A percentile compares a stretch with the other conserved stretches of the same genome.
Evolutionary conservation across 2,113 vertebrate genomes (phyloP).

Genomic region (Redunca redunca): DNA sequence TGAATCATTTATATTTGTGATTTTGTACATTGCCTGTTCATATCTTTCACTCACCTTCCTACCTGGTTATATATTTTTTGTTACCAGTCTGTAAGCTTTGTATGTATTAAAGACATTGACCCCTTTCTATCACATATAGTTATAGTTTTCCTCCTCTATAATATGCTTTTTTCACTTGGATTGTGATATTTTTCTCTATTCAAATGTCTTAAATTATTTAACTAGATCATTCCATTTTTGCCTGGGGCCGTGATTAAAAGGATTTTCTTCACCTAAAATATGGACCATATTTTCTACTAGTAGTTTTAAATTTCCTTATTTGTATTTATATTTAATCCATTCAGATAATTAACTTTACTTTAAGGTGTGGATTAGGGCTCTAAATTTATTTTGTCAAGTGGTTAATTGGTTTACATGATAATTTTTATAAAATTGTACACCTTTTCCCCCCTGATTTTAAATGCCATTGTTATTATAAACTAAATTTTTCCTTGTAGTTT

Average conservation of each 20-base stretch:
- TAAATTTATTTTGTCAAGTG: not conserved
- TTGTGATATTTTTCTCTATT: not conserved
- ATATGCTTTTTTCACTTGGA: not conserved
- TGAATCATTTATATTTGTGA: not conserved
- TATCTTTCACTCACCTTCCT: not conserved
- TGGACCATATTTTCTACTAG: not conserved
- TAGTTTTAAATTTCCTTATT: not conserved
- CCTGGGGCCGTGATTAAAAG: not conserved
- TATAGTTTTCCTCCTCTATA: not conserved
- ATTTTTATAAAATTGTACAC: not conserved
- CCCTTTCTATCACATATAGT: not conserved
- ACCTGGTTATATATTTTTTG: not conserved
- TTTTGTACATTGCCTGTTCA: not conserved
- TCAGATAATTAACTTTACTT: conserved; percentile 16
- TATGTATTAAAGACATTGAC: not conserved
- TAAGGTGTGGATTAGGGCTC: not conserved
- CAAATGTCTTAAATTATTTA: not conserved
- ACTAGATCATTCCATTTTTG: not conserved
- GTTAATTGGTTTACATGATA: not conserved
- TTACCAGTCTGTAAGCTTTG: not conserved
- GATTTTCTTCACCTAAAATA: not conserved
- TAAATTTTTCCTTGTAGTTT: not conserved
- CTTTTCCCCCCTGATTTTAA: not conserved
- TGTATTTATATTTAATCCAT: not conserved
- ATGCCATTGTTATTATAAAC: not conserved